A percentile compares a stretch with the other conserved stretches of the same genome.
These are phyloP conservation scores for Nanorana parkeri DNA, from an alignment of 2,113 vertebrate species.

Conservation along the genomic window DNA sequence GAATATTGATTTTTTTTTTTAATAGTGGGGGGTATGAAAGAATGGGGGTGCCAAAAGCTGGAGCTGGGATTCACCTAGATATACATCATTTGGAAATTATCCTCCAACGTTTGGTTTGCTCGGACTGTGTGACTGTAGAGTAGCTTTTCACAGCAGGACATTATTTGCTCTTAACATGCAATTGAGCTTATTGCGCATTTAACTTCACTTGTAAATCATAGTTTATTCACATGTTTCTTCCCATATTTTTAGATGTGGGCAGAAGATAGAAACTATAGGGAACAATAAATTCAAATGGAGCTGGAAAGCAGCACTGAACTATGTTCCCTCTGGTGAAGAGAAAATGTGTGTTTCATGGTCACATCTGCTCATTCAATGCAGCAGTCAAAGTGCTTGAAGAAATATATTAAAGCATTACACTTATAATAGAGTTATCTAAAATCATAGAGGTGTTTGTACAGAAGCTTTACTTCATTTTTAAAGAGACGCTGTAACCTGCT, in stretches of 20 bases:
- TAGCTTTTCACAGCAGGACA: too few species aligned
- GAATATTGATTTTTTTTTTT: too few species aligned
- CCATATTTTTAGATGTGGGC: background rate
- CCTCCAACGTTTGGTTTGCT: too few species aligned
- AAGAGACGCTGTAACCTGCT: too few species aligned
- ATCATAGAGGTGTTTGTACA: background rate
- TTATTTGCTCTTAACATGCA: too few species aligned
- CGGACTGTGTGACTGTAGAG: too few species aligned
- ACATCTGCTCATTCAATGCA: constrained; percentile 39
- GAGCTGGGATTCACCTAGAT: too few species aligned
- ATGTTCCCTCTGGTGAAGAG: constrained; percentile 22
- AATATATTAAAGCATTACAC: background rate
- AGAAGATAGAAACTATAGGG: background rate
- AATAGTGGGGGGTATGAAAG: too few species aligned
- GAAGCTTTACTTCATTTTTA: background rate
- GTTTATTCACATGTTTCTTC: constrained; percentile 9
- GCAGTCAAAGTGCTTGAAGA: background rate
- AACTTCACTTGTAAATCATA: background rate
- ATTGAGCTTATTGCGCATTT: too few species aligned
- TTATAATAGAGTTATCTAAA: background rate
- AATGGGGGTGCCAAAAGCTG: too few species aligned
- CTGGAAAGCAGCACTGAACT: background rate
- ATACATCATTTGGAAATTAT: too few species aligned
- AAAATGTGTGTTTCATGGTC: background rate
- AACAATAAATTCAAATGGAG: background rate